These are phyloP conservation scores for Campylorhamphus procurvoides DNA, from an alignment of 2,113 vertebrate species.

Conservation along the genomic window DNA sequence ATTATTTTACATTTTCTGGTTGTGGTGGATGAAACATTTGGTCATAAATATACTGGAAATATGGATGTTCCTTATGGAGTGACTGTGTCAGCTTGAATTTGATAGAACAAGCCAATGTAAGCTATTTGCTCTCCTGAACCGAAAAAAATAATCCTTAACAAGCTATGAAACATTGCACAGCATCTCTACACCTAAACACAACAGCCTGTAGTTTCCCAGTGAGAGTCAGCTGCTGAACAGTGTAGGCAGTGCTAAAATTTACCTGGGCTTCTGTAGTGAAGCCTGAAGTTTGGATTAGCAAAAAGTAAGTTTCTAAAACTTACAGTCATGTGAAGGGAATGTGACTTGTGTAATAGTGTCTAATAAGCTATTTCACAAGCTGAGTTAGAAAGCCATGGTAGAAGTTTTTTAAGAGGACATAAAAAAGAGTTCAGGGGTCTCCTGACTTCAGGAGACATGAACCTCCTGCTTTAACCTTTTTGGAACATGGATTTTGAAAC, in stretches of 20 bases:
- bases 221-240: not conserved
- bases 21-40: not conserved
- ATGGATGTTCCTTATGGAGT: not conserved
- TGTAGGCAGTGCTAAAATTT: not conserved
- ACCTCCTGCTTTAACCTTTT: not conserved
- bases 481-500: not conserved
- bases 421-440: not conserved
- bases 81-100: slow-evolving; percentile 35
- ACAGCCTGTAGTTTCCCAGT: not conserved
- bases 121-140: not conserved
- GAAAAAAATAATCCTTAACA: not conserved
- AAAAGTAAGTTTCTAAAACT: not conserved
- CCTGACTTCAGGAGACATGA: not conserved
- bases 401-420: not conserved
- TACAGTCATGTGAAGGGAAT: not conserved
- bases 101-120: not conserved
- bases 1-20: slow-evolving; percentile 47
- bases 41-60: slow-evolving; percentile 7
- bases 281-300: not conserved
- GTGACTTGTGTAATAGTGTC: not conserved
- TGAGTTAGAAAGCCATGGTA: not conserved
- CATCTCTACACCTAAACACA: slow-evolving; percentile 1
- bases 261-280: not conserved
- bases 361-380: not conserved
- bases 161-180: slow-evolving; percentile 2